Evolutionary conservation across 2,113 vertebrate genomes (phyloP).

Genomic region (Podiceps cristatus): DNA sequence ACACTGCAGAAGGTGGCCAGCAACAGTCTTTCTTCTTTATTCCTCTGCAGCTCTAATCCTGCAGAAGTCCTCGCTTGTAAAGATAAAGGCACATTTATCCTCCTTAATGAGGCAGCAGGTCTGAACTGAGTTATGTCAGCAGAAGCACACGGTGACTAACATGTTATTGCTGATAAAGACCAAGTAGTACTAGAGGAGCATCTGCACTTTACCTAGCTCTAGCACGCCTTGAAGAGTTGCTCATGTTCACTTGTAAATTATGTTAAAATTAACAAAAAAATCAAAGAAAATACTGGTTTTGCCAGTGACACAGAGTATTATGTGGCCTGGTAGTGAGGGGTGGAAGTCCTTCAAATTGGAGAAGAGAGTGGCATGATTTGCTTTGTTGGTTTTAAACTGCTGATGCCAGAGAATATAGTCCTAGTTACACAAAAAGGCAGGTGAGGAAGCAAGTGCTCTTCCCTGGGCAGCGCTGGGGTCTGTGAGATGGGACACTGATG

Average conservation of each 20-base stretch:
- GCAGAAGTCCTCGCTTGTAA: neutral
- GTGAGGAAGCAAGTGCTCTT: neutral
- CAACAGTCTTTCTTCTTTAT: neutral
- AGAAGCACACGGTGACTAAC: neutral
- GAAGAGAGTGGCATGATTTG: neutral
- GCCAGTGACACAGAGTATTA: neutral
- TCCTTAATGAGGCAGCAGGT: neutral
- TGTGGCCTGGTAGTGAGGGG: neutral
- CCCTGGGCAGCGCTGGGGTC: neutral
- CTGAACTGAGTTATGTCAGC: constrained; percentile 2
- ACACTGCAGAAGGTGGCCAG: neutral
- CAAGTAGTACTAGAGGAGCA: neutral
- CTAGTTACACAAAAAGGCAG: neutral
- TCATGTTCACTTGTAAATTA: neutral
- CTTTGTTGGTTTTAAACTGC: neutral
- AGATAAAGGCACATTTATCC: constrained; percentile 29
- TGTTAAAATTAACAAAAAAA: neutral
- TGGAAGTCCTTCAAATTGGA: neutral
- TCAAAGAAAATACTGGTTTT: accelerated
- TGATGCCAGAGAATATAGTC: neutral
- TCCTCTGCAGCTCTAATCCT: neutral
- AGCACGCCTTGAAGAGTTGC: neutral
- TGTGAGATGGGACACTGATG: neutral
- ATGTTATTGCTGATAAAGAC: neutral
- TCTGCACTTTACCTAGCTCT: neutral